Percentiles rank a stretch among this genome's conserved stretches.
These are phyloP conservation scores for Hofmannophila pseudospretella DNA, from an alignment of 2,888 invertebrate species.

Conservation along the genomic window DNA sequence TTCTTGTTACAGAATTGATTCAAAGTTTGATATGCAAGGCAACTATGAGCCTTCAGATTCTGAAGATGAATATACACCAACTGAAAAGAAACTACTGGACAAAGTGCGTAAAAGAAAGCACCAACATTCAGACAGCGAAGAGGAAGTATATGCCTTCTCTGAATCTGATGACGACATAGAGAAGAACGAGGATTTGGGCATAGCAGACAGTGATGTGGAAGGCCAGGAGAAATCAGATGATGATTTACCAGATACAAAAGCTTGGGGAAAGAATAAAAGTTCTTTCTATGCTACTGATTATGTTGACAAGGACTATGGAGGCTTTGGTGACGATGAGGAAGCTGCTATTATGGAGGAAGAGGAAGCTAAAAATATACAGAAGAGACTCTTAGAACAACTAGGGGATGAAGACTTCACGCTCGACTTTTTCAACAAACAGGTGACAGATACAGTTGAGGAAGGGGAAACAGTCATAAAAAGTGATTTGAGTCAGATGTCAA, in stretches of 20 bases:
- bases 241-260: conserved; percentile 87
- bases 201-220: conserved; percentile 87
- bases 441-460: conserved; percentile 45
- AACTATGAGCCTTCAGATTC: conserved; percentile 83
- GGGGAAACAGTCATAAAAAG: conserved; percentile 81
- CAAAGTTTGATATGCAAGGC: conserved; percentile 62
- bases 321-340: conserved; percentile 81
- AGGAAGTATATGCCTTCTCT: conserved; percentile 81
- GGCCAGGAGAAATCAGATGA: conserved; percentile 82
- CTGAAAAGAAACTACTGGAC: conserved; percentile 79
- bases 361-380: conserved; percentile 89
- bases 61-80: conserved; percentile 83
- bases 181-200: conserved; percentile 63
- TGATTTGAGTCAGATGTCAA: conserved; percentile 86
- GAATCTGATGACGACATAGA: conserved; percentile 67
- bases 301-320: conserved; percentile 91
- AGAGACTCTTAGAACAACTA: conserved; percentile 85
- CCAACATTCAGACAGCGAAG: conserved; percentile 75
- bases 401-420: conserved; percentile 87
- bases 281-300: conserved; percentile 92
- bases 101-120: conserved; percentile 77
- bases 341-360: conserved; percentile 88
- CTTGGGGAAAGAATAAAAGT: conserved; percentile 91
- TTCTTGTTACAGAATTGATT: conserved; percentile 50
- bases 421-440: conserved; percentile 72